Conservation (phyloP, 2,888 invertebrate genomes). For the Hirudinaria manillensis region DNA sequence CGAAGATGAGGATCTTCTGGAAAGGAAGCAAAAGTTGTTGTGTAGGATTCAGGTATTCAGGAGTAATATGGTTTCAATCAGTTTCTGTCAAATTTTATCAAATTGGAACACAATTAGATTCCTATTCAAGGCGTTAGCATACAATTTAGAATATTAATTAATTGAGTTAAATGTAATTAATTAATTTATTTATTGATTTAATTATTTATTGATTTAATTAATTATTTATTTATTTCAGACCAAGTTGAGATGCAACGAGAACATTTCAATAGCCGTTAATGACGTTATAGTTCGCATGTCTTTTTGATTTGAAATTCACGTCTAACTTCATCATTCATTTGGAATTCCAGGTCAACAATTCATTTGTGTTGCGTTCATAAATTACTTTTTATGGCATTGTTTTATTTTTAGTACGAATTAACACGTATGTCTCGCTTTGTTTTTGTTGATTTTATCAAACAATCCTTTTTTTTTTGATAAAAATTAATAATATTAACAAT, state of each 20-base stretch:
- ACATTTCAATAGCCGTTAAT: not conserved
- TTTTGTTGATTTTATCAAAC: no score
- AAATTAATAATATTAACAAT: no score
- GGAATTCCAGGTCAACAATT: no score
- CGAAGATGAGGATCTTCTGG: not conserved
- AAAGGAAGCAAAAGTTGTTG: not conserved
- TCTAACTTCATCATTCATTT: no score
- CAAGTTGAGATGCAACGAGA: not conserved
- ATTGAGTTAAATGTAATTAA: not conserved
- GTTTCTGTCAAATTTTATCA: no score
- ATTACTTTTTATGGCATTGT: no score
- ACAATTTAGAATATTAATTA: not conserved
- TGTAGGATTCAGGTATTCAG: slow-evolving; percentile 2
- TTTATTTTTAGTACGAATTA: no score
- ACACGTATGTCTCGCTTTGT: no score
- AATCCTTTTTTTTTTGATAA: no score
- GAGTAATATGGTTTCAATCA: no score
- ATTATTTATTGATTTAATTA: not conserved
- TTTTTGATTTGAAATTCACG: not conserved
- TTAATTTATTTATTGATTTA: not conserved
- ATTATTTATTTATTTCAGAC: not conserved
- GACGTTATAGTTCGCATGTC: not conserved
- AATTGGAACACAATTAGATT: not conserved
- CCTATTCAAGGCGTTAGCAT: not conserved
- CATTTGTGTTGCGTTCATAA: no score